These are phyloP conservation scores for Chloroceryle amazona DNA, from an alignment of 2,797 vertebrate species.

Conservation along the genomic window DNA sequence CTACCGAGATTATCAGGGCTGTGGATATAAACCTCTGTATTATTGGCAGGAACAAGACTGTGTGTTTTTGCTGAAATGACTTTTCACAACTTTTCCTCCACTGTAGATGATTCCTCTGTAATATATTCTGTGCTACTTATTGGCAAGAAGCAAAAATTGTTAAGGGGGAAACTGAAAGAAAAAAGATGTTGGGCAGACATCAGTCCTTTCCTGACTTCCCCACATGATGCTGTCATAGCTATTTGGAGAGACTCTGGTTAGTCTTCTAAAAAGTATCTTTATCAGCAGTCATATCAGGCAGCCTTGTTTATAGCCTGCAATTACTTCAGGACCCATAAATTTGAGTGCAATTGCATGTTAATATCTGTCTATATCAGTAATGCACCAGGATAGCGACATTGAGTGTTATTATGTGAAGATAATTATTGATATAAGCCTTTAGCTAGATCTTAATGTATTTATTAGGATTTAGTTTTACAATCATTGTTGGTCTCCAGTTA, in stretches of 20 bases:
- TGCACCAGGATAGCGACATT: neutral
- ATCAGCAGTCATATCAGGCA: neutral
- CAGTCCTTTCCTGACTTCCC: neutral
- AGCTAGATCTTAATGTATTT: neutral
- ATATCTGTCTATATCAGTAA: neutral
- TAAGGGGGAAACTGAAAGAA: neutral
- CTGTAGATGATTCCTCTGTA: neutral
- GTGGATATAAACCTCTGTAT: neutral
- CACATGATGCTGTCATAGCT: neutral
- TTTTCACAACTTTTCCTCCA: neutral
- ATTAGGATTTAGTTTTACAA: neutral
- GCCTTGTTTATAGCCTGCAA: neutral
- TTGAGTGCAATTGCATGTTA: constrained; percentile 20
- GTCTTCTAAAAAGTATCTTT: neutral
- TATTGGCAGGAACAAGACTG: neutral
- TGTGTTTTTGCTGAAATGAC: neutral
- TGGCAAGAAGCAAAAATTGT: neutral
- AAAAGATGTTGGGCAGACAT: neutral
- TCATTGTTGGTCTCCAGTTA: neutral
- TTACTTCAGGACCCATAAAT: constrained; percentile 30
- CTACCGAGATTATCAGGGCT: neutral
- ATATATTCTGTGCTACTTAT: neutral
- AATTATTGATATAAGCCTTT: neutral
- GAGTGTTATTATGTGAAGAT: neutral
- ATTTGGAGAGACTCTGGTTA: neutral